Conservation (phyloP, 2,113 vertebrate genomes). For the Chascanopsetta lugubris region DNA sequence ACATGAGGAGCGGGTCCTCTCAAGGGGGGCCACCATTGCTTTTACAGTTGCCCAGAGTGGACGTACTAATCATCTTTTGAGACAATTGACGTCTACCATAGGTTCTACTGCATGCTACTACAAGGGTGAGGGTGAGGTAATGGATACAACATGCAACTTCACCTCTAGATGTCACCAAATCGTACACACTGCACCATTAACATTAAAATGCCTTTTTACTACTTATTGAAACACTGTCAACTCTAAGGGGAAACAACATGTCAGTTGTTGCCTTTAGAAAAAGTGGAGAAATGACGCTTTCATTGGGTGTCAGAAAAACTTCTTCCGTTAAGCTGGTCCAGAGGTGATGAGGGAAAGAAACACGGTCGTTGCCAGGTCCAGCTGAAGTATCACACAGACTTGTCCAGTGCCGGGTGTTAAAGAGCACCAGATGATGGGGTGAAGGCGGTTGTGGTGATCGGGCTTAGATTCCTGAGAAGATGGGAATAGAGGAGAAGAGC, state of each 20-base stretch:
- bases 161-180: too few relatives aligned
- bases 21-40: too few relatives aligned
- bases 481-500: constrained; percentile 39
- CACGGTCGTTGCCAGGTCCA: neutral
- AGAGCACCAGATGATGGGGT: constrained; percentile 69
- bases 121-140: too few relatives aligned
- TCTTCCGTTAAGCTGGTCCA: neutral
- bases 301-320: constrained; percentile 45
- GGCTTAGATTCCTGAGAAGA: constrained; percentile 44
- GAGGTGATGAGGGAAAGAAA: neutral
- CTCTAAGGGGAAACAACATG: constrained; percentile 39
- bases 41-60: too few relatives aligned
- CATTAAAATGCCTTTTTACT: constrained; percentile 25
- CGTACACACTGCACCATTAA: too few relatives aligned
- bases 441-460: constrained; percentile 45
- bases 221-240: constrained; percentile 14
- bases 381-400: neutral
- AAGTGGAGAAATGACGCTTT: constrained; percentile 58
- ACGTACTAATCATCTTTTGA: too few relatives aligned
- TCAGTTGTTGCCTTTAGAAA: constrained; percentile 61
- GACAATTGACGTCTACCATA: too few relatives aligned
- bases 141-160: too few relatives aligned
- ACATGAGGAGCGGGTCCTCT: too few relatives aligned
- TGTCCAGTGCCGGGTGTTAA: constrained; percentile 48
- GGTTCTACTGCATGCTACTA: too few relatives aligned